Base-by-base conservation (phyloP, 2,888 invertebrate genomes). In the Andrena fulva region DNA sequence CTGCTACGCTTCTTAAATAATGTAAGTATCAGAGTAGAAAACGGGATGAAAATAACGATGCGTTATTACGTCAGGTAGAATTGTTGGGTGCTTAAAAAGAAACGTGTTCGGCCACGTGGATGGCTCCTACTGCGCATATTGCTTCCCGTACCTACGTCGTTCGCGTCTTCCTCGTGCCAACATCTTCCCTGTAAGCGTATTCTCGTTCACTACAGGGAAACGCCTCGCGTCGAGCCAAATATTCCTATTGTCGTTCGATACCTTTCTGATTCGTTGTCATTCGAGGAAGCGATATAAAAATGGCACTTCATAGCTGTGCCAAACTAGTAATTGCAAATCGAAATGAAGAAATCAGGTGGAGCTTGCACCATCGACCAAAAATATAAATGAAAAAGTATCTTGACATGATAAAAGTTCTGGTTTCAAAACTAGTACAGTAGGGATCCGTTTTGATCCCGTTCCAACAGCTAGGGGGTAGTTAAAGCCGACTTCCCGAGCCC, bases 111-210 rank as follows among this genome's bases (percentile, higher is more conserved):
- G 66, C 56, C 68, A 79, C 54, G 60, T 60, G 67, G 35, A 67
- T 56, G 5, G 35, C 29, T 29, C 67, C 35, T 63, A 60, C 78
- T 82, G 82, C 83, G 83, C 74, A 84, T 54, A 79, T 82, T 82
- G 48, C 71, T 68, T 50, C 8, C 27, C 20, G 24, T 24, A 42
- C 12, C 12, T 42, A 10, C 56, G 29, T 20, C n/a, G 31, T 12
- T 7, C n/a, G 20, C 31, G n/a, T 29, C 27, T 16, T 29, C 24
- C 4, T 20, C 64, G 63, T 77, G 82, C 82, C 82, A 82, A 63
- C 63, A 35, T 27, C 5, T 71, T 80, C 76, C n/a, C 24, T 27
- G 8, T 63, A 76, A 82, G 12, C 50, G 31, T 64, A 82, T 67
- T 67, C 50, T 70, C 2, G 66, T 66, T 60, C 33, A n/a, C 16